Evolutionary conservation across 1,140 invertebrate genomes (phyloP), one percentile per base, ranked within the genome.

Genomic region (Polypedilum pembai): DNA sequence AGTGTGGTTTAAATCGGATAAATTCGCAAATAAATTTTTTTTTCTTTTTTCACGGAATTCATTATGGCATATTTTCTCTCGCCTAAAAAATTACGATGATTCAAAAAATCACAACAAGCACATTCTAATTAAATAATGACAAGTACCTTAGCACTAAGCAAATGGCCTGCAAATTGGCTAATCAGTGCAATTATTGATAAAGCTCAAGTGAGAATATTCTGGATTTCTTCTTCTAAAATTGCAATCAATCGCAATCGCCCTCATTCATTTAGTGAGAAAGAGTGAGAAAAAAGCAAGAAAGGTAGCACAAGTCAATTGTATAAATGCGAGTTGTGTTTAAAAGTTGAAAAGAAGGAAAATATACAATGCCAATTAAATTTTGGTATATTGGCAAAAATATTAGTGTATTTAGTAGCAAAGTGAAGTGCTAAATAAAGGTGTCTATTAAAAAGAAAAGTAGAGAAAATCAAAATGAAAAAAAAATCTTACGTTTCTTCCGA

Each of bases 51-150:
- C n/a, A 56, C 45, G 45, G 45, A 56, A 56, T 56, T 56, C 45
- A 56, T 56, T n/a, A 56, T 56, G 45, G 45, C 45, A 56, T 56
- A n/a, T 45, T 56, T 56, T n/a, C n/a, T 56, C 45, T 56, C 45
- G n/a, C 45, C 12, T 56, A 56, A 56, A 56, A 56, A 56, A 56
- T 56, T 56, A 12, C 45, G 45, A 56, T 56, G 12, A 12, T 56
- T 56, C n/a, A 56, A 15, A 45, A 56, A 56, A 56, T 56, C 12
- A 56, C n/a, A n/a, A 56, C 12, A 56, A 12, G 45, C 12, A n/a
- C 1, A 33, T 15, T 15, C 10, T 12, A 12, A 56, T 4, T 56
- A 1, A 56, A 3, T 15, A n/a, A 12, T 56, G 45, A 56, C 45
- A 56, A 4, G 5, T 33, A 56, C 45, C 12, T 0, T 56, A 56